Evolutionary conservation across 2,113 vertebrate genomes (phyloP).

Genomic region (Nibea coibor): DNA sequence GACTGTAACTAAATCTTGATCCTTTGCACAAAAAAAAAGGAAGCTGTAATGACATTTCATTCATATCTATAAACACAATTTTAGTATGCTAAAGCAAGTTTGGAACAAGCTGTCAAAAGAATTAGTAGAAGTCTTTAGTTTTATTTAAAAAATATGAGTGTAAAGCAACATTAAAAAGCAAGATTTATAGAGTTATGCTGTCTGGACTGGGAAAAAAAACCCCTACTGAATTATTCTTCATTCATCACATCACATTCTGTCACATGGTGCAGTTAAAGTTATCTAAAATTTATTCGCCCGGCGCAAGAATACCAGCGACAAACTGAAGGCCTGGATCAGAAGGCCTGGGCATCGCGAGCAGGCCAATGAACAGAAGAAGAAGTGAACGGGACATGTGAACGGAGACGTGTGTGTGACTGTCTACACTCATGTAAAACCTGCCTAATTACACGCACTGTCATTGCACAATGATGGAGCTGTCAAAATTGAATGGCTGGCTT

Average conservation of each 20-base stretch:
- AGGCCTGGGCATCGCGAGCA: not conserved
- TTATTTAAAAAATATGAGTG: slow-evolving; percentile 30
- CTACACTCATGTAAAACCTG: slow-evolving; percentile 47
- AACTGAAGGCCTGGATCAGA: not conserved
- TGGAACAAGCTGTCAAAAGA: slow-evolving; percentile 50
- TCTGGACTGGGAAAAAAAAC: slow-evolving; percentile 7
- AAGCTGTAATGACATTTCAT: slow-evolving; percentile 40
- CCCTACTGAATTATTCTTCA: slow-evolving; percentile 5
- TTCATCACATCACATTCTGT: slow-evolving; percentile 12
- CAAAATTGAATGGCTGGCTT: slow-evolving; percentile 59
- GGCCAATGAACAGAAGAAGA: slow-evolving; percentile 18
- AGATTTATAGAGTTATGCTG: slow-evolving; percentile 7
- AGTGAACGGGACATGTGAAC: slow-evolving; percentile 30
- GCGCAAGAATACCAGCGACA: not conserved
- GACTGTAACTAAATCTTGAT: slow-evolving; percentile 52
- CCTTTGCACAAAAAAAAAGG: slow-evolving; percentile 13
- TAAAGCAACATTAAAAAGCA: not conserved
- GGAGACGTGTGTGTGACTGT: slow-evolving; percentile 1
- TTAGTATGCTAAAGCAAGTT: slow-evolving; percentile 10
- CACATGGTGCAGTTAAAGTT: slow-evolving; percentile 13
- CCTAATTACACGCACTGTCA: slow-evolving; percentile 53
- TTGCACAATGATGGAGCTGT: slow-evolving; percentile 69
- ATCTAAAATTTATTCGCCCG: not conserved
- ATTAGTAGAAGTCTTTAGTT: not conserved
- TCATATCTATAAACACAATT: slow-evolving; percentile 36